Evolutionary conservation across 1,140 invertebrate species (phyloP), one percentile per base, ranked within the genome.

Genomic region (Yoshiicerus persimilis): DNA sequence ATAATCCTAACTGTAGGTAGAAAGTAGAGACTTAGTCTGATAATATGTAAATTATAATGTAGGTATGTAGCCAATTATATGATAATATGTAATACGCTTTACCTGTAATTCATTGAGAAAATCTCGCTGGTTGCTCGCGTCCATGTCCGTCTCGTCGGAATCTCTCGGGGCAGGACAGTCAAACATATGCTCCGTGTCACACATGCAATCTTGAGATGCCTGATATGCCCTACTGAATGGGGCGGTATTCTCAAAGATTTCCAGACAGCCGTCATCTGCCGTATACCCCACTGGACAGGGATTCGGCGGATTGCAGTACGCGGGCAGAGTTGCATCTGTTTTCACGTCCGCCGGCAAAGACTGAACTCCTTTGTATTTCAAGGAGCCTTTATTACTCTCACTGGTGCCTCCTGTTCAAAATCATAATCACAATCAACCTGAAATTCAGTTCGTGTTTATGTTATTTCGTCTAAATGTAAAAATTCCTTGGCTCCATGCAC

Each of bases 231-330:
- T 95, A 92, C 98, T 99, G 93, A 98, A 99, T 0, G 96, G 95
- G 0, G 98, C 98, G 0, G 97, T 97, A 92, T 99, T 99, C 91
- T 98, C 97, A 92, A 99, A 99, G 56, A 97, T 95, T 80, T 95
- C 96, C 88, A 98, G 94, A 92, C 99, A 99, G 90, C 98, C 96
- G 93, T 99, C 96, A 86, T 95, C 94, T 91, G 94, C 96, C 94
- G 95, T 95, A 90, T 96, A 97, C 89, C 96, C 96, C 89, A 96
- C 94, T 0, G 98, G 99, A 91, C 99, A 99, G 0, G 99, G 99
- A 93, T 99, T 99, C 8, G 98, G 98, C 2, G 99, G 99, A 92
- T 99, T 99, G 92, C 99, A 99, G 93, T 99, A 99, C 34, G 99
- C 98, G 0, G 99, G 99, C 11, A 99, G 93, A 32, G 96, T 95